phyloP scores from a whole-genome alignment of 2,113 vertebrate genomes.

The Struthidea cinerea region DNA sequence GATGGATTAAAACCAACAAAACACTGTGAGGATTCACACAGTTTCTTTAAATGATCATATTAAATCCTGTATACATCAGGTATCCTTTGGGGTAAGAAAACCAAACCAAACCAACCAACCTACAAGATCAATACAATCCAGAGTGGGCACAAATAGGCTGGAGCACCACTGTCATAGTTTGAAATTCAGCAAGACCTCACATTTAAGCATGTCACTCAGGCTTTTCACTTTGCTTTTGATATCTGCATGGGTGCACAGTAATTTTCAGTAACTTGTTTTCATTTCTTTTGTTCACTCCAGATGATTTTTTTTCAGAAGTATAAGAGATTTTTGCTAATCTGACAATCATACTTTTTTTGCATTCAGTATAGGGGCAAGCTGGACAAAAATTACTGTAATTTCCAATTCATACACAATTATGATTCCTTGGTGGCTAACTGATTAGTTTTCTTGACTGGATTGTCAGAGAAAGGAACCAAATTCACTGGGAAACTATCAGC shows the following conservation, averaged over 20 bases:
- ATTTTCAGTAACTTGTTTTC: not conserved
- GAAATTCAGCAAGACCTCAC: not conserved
- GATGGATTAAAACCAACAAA: not conserved
- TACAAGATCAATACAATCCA: not conserved
- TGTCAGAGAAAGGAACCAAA: not conserved
- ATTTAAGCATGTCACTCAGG: not conserved
- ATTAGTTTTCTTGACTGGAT: not conserved
- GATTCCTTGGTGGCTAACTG: not conserved
- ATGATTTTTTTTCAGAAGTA: not conserved
- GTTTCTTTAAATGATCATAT: not conserved
- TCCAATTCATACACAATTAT: not conserved
- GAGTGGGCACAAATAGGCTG: not conserved
- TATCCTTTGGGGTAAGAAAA: not conserved
- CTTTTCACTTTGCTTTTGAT: not conserved
- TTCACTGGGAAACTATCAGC: not conserved
- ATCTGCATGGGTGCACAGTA: not conserved
- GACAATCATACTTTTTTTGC: not conserved
- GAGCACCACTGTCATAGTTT: not conserved
- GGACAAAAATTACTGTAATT: not conserved
- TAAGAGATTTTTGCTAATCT: not conserved
- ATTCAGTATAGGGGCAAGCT: not conserved
- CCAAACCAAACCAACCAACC: not conserved
- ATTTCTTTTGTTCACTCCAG: not conserved
- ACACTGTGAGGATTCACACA: not conserved
- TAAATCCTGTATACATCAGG: not conserved